Evolutionary conservation across 1,140 invertebrate genomes (phyloP), one percentile per base, ranked within the genome.

Genomic region (Lineus longissimus): DNA sequence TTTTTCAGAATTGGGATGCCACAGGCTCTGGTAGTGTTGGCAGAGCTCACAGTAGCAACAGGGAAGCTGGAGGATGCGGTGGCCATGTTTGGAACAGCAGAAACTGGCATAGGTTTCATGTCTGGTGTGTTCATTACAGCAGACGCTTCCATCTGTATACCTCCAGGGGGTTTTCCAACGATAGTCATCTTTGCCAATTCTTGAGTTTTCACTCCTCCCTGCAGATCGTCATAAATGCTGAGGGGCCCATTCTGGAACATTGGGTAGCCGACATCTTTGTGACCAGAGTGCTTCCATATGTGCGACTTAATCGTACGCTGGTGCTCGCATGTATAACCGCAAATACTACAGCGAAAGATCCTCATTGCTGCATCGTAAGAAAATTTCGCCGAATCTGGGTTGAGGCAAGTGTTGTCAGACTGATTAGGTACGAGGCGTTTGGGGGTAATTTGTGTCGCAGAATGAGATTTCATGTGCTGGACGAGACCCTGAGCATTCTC

Each of bases 271-370:
- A 81, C 71, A 31, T 79, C 68, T 55, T 78, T 70, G 59, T 81
- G 74, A 9, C 80, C 80, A 1, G 77, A 78, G 62, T 81, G 80
- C 67, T 80, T 81, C 80, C 80, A 81, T 43, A 79, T 75, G 62
- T 81, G 80, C n/a, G 80, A 76, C 72, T 81, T 81, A 25, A 81
- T 79, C 43, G 77, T 81, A 29, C 80, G 66, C 54, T 80, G 77
- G 55, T 72, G 73, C 47, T 81, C 79, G 58, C 78, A 81, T 23
- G 71, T 73, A 61, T 80, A 81, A 29, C 75, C 73, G 69, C 79
- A 81, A 29, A 81, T 75, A 6, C 72, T 74, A 63, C 79, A 81
- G 1, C 68, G 64, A 55, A 75, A 81, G 40, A 74, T 61, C 6
- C 71, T 72, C 40, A 69, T 66, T 9, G 59, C 36, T 43, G 68